Evolutionary conservation across 2,797 vertebrate species (phyloP).

Genomic region (Syngnathus rostellatus): DNA sequence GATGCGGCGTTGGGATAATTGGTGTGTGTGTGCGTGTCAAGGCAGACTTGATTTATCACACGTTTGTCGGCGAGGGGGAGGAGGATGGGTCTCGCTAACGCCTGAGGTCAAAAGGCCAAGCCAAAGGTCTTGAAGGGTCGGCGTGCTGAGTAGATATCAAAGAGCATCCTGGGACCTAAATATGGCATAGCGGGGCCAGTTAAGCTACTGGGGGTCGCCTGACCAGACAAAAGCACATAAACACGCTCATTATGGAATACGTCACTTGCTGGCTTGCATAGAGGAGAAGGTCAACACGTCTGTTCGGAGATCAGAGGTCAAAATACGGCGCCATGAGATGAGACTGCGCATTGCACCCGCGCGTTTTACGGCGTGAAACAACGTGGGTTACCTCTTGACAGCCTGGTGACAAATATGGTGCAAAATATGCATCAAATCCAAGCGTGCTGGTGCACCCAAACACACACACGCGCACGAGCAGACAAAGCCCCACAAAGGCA

Average conservation of each 20-base stretch:
- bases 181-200: constrained; percentile 53
- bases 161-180: constrained; percentile 66
- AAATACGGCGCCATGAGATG: constrained; percentile 35
- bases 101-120: constrained; percentile 52
- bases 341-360: constrained; percentile 14
- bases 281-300: constrained; percentile 29
- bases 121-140: constrained; percentile 58
- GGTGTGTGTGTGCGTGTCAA: constrained; percentile 33
- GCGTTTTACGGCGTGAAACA: constrained; percentile 5
- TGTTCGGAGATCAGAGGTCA: constrained; percentile 41
- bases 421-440: constrained; percentile 51
- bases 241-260: constrained; percentile 30
- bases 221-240: constrained; percentile 36
- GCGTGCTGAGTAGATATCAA: constrained; percentile 66
- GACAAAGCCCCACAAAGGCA: constrained; percentile 66
- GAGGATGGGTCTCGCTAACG: constrained; percentile 42
- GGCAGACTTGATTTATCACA: constrained; percentile 75
- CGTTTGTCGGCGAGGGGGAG: constrained; percentile 51
- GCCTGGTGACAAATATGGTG: constrained; percentile 54
- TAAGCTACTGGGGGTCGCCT: constrained; percentile 45
- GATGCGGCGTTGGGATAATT: constrained; percentile 42
- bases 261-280: constrained; percentile 21
- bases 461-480: constrained; percentile 57
- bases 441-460: constrained; percentile 52
- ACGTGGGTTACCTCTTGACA: constrained; percentile 43